Percentiles rank a stretch among this genome's conserved stretches.
Conservation (phyloP, 2,113 vertebrate genomes). For the Oophaga pumilio region DNA sequence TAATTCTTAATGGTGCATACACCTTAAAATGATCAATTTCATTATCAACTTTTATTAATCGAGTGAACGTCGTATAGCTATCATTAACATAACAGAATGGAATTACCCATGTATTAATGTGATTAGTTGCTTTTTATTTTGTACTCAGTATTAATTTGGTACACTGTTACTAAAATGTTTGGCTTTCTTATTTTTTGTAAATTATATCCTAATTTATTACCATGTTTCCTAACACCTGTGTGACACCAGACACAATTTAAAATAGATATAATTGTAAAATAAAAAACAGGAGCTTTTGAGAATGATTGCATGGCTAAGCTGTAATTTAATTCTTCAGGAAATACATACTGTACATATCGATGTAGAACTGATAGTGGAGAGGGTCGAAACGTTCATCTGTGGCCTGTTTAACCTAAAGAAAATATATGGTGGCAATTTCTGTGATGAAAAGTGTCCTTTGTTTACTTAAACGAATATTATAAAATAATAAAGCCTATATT, state of each 20-base stretch:
- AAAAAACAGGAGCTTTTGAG: conserved; percentile 84
- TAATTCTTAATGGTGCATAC: conserved; percentile 64
- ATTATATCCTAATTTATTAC: conserved; percentile 99
- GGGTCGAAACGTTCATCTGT: neutral
- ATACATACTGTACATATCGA: neutral
- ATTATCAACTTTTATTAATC: conserved; percentile 72
- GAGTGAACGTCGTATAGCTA: conserved; percentile 91
- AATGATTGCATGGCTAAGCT: conserved; percentile 58
- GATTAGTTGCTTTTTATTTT: conserved; percentile 97
- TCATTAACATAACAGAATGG: conserved; percentile 83
- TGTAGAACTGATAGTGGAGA: no score
- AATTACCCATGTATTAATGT: conserved; percentile 85
- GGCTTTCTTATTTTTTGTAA: conserved; percentile 87
- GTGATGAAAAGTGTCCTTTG: no score
- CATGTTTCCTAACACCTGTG: conserved; percentile 89
- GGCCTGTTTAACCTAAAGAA: neutral
- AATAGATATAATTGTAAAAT: conserved; percentile 87
- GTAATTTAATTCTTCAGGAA: neutral
- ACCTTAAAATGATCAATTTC: conserved; percentile 66
- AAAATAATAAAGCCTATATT: no score
- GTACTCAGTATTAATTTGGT: conserved; percentile 98
- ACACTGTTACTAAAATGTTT: conserved; percentile 94
- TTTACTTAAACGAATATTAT: no score
- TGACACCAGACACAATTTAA: conserved; percentile 81
- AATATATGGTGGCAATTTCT: neutral